These are phyloP conservation scores for Tigriopus californicus DNA, from an alignment of 2,888 invertebrate genomes.

Conservation along the genomic window DNA sequence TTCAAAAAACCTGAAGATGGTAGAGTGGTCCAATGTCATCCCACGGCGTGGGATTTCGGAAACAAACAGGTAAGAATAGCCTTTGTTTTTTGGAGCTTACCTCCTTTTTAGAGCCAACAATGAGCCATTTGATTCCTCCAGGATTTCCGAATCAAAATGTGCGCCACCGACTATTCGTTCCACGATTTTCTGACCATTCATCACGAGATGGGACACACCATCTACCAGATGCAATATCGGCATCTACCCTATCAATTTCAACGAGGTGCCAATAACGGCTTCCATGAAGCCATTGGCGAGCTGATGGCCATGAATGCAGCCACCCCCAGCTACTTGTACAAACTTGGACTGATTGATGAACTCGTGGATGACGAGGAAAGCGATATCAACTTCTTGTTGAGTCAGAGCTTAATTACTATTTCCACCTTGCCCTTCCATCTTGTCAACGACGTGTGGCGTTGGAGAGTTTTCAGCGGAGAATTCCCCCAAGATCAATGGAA, in stretches of 20 bases:
- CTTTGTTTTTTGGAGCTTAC: too few relatives aligned
- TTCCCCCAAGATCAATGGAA: conserved; percentile 23
- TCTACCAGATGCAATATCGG: conserved; percentile 23
- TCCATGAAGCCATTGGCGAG: conserved; percentile 29
- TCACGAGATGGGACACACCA: conserved; percentile 24
- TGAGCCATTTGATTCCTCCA: conserved; percentile 23
- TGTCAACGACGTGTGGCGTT: conserved; percentile 25
- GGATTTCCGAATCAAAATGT: conserved; percentile 24
- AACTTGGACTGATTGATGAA: conserved; percentile 26
- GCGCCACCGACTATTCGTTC: conserved; percentile 20
- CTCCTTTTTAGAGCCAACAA: neutral
- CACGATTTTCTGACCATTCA: conserved; percentile 22
- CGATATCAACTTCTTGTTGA: conserved; percentile 26
- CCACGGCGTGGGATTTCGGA: conserved; percentile 30
- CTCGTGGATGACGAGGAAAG: conserved; percentile 22
- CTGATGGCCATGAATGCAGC: conserved; percentile 26
- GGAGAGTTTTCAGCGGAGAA: conserved; percentile 24
- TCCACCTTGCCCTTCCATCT: conserved; percentile 27
- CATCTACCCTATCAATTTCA: conserved; percentile 21
- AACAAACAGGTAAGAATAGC: conserved; percentile 25
- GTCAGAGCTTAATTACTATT: conserved; percentile 24
- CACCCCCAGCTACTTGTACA: conserved; percentile 28
- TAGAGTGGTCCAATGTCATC: conserved; percentile 25
- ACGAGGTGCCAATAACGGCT: conserved; percentile 25
- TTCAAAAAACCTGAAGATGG: conserved; percentile 48